phyloP scores from a whole-genome alignment of 2,888 invertebrate species.

The Exephanes ischioxanthus region DNA sequence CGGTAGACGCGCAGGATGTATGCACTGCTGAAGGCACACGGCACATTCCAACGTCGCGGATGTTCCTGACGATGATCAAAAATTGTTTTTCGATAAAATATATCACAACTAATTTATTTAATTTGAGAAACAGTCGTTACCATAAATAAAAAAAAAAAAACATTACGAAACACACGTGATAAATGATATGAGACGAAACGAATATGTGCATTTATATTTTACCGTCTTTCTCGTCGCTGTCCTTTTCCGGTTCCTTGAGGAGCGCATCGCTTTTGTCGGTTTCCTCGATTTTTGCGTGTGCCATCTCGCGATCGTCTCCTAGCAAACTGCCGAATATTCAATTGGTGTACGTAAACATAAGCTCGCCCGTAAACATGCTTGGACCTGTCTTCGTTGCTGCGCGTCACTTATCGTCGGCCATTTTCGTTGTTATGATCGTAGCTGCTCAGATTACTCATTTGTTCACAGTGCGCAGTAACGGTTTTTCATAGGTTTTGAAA shows the following conservation, averaged over 20 bases:
- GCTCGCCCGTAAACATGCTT: conserved; percentile 54
- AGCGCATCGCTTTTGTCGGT: conserved; percentile 68
- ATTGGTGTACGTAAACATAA: conserved; percentile 53
- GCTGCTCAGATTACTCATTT: background rate
- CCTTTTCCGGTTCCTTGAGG: conserved; percentile 75
- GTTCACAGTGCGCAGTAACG: background rate
- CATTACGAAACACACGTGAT: conserved; percentile 1
- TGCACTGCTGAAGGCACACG: conserved; percentile 95
- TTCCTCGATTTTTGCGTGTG: conserved; percentile 74
- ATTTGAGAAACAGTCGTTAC: background rate
- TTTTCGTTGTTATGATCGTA: conserved; percentile 17
- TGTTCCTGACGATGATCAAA: conserved; percentile 68
- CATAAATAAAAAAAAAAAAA: conserved; percentile 9
- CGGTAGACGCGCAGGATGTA: conserved; percentile 96
- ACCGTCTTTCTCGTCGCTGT: conserved; percentile 78
- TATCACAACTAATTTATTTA: background rate
- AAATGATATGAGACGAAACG: conserved; percentile 14
- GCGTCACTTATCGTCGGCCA: conserved; percentile 17
- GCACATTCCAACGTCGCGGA: conserved; percentile 90
- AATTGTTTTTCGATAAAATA: background rate
- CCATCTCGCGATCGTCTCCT: conserved; percentile 68
- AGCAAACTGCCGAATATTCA: background rate
- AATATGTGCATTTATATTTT: conserved; percentile 39
- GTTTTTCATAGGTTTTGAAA: background rate
- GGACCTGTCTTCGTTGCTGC: conserved; percentile 1